phyloP scores from a whole-genome alignment of 2,113 vertebrate species.

The Sakesphorus luctuosus region DNA sequence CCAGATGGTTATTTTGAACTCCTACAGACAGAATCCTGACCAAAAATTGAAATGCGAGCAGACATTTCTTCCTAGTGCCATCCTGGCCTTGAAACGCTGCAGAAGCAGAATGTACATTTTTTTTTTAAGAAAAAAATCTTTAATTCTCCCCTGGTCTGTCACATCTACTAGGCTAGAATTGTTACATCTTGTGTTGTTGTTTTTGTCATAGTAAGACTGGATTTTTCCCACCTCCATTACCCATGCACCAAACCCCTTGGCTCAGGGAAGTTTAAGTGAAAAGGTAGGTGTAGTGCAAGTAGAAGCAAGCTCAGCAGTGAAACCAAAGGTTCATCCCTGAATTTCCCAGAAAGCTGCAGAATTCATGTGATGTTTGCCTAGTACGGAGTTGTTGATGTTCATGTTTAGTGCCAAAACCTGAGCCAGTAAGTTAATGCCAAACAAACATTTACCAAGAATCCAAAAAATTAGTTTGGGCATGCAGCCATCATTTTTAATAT shows the following conservation, averaged over 20 bases:
- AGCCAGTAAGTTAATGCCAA: neutral
- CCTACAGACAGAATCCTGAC: neutral
- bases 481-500: neutral
- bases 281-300: neutral
- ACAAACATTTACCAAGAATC: neutral
- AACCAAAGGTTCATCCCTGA: neutral
- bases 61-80: neutral
- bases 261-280: neutral
- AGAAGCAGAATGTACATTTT: neutral
- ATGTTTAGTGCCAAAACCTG: neutral
- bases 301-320: neutral
- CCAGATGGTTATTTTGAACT: neutral
- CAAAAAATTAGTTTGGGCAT: neutral
- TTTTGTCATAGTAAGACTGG: neutral
- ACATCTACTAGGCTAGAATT: neutral
- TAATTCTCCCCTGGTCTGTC: neutral
- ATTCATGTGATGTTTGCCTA: neutral
- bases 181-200: neutral
- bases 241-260: neutral
- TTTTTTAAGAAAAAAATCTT: neutral
- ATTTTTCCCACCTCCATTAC: neutral
- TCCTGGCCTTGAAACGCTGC: neutral
- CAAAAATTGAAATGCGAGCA: neutral
- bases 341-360: neutral
- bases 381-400: accelerated